Evolutionary conservation across 2,113 vertebrate species (phyloP).

Genomic region (Heterotis niloticus): DNA sequence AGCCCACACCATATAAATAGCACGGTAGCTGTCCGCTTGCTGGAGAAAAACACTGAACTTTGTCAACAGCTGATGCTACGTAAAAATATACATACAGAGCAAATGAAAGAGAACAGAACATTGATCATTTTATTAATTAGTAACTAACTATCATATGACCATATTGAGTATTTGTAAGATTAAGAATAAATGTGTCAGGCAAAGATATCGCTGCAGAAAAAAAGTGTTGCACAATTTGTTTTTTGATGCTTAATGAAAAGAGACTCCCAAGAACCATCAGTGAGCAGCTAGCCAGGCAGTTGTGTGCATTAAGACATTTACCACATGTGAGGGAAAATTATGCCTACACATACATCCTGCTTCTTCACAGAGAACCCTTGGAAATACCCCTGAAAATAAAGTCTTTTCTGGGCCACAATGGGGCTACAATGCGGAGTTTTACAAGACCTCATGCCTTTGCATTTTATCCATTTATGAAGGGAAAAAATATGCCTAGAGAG

Average conservation of each 20-base stretch:
- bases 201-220: no score
- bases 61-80: neutral
- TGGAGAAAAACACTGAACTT: neutral
- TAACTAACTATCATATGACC: no score
- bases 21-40: neutral
- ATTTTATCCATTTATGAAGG: no score
- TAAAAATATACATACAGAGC: neutral
- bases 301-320: no score
- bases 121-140: neutral
- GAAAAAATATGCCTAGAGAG: no score
- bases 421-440: neutral
- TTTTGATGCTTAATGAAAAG: no score
- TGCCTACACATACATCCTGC: no score
- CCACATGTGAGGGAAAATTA: no score
- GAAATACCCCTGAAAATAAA: neutral
- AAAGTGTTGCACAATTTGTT: no score
- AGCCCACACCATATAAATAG: neutral
- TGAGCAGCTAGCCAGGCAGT: no score
- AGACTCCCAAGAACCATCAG: no score
- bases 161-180: neutral
- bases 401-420: neutral
- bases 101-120: neutral
- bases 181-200: neutral
- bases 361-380: neutral
- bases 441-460: neutral